Percentiles rank a stretch among this genome's conserved stretches.
phyloP scores from a whole-genome alignment of 2,113 vertebrate species.

The Apaloderma vittatum region DNA sequence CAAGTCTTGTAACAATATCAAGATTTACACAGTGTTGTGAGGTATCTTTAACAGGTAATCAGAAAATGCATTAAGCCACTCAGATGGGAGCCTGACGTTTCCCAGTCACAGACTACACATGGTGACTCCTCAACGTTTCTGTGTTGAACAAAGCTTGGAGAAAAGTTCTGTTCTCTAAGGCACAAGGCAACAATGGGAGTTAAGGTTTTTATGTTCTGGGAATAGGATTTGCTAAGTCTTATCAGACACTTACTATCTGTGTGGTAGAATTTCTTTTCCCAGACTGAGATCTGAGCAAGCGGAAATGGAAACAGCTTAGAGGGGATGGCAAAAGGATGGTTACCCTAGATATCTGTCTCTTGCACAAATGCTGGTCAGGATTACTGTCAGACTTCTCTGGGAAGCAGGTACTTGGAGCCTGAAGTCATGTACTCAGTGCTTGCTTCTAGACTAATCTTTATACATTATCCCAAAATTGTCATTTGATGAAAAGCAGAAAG shows the following conservation, averaged over 20 bases:
- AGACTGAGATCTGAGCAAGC: not conserved
- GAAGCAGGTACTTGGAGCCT: not conserved
- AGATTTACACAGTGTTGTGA: slow-evolving; percentile 4
- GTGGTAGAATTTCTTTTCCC: not conserved
- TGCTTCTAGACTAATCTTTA: not conserved
- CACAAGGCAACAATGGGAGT: not conserved
- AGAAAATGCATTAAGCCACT: not conserved
- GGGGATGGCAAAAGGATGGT: not conserved
- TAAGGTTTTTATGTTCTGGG: not conserved
- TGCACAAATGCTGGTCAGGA: not conserved
- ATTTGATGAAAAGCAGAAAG: not conserved
- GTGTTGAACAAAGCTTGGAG: not conserved
- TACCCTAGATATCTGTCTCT: not conserved
- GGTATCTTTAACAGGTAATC: slow-evolving; percentile 17
- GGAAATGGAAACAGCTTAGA: not conserved
- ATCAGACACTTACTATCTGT: not conserved
- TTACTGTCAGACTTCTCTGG: not conserved
- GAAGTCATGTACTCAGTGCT: not conserved
- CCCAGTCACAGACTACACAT: not conserved
- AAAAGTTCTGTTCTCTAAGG: not conserved
- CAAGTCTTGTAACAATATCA: not conserved
- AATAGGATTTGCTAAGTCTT: not conserved
- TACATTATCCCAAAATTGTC: not conserved
- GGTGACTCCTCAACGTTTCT: not conserved
- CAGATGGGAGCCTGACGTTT: not conserved